Evolutionary conservation across 2,113 vertebrate species (phyloP), one percentile per base, ranked within the genome.

Genomic region (Sceloporus undulatus): DNA sequence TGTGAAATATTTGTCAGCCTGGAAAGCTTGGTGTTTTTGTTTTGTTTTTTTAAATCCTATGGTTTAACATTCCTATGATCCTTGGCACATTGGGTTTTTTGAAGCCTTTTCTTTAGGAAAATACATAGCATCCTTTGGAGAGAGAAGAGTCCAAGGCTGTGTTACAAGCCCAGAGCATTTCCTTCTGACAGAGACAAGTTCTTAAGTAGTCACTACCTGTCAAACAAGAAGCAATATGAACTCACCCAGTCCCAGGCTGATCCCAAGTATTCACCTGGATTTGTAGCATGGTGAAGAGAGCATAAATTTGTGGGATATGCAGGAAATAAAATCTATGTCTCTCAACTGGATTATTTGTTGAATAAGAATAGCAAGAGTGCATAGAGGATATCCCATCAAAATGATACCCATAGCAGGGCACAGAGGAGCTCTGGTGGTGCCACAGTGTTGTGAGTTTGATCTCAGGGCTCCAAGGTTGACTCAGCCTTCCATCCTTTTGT

Each of bases 11-110:
- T 34, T 66, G 16, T 66, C 4, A 0, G 19, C 7, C 5, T 82
- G 79, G 71, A 90, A 74, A 56, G 4, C 25, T 81, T 79, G 56
- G 86, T 68, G 75, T 59, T 16, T 54, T 16, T 79, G 48, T 48
- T 48, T 48, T 34, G 34, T 34, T 34, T 62, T 62, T 14, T 62
- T 25, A 87, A 42, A 42, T 84, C 16, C 34, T 34, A 34, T 34
- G 34, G 34, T 34, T 34, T 34, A 34, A 52, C 3, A n/a, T 34
- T 18, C 18, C 16, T 56, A 5, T 52, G 18, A 14, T 25, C 70
- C 42, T 9, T 59, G n/a, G 54, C 27, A n/a, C 11, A 27, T 66
- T 77, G 29, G 9, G 2, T 81, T 65, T 48, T 59, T 40, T 34
- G 13, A 38, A 52, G 59, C 8, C 13, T 48, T n/a, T 10, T 38